Conservation (phyloP, 92 coral and sea anemone species). For the Porites divaricata region DNA sequence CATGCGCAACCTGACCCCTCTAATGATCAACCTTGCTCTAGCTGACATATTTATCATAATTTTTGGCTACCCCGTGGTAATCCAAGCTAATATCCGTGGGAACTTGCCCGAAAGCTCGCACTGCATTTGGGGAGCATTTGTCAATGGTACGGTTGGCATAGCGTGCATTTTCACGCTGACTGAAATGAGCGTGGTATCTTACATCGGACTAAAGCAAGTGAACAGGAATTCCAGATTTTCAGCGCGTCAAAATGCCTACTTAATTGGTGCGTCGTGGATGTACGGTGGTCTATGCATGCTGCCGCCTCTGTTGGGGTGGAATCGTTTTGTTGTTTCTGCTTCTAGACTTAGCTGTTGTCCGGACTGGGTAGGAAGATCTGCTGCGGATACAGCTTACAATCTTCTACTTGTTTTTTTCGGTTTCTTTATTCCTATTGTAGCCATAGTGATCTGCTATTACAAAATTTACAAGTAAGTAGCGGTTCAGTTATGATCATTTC, state of each 20-base stretch:
- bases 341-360: constrained; percentile 62
- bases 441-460: constrained; percentile 47
- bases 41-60: constrained; percentile 52
- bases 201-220: constrained; percentile 13
- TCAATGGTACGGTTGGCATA: constrained; percentile 56
- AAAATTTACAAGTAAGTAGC: constrained; percentile 46
- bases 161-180: constrained; percentile 51
- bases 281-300: constrained; percentile 30
- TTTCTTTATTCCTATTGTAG: constrained; percentile 45
- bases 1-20: constrained; percentile 25
- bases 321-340: constrained; percentile 44
- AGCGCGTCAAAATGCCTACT: background rate
- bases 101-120: background rate
- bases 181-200: constrained; percentile 45
- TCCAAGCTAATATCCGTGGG: constrained; percentile 31
- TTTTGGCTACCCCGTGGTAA: constrained; percentile 49
- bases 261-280: constrained; percentile 30
- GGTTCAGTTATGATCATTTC: background rate
- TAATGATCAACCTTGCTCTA: constrained; percentile 60
- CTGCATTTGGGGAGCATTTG: constrained; percentile 50
- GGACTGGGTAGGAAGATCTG: constrained; percentile 50
- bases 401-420: constrained; percentile 44
- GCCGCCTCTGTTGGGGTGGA: constrained; percentile 74
- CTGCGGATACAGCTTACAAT: constrained; percentile 34
- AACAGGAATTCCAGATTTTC: background rate